Evolutionary conservation across 2,888 invertebrate genomes (phyloP).

Genomic region (Chalcosyrphus nemorum): DNA sequence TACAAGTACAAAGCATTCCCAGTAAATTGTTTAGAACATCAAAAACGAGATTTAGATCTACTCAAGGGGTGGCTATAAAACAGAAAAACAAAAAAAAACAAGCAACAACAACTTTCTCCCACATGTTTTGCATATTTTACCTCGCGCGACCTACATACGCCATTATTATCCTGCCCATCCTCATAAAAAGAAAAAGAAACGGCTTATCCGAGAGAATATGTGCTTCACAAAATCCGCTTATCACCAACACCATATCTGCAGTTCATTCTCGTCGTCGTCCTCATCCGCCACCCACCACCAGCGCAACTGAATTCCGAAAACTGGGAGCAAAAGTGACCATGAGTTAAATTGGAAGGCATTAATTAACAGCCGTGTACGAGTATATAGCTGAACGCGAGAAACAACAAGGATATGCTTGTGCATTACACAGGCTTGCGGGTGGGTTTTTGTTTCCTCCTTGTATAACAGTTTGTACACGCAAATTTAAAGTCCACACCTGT

Average conservation of each 20-base stretch:
- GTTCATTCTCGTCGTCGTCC: slow-evolving; percentile 37
- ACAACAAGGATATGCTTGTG: slow-evolving; percentile 52
- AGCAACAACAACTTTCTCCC: not conserved
- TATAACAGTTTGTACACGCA: slow-evolving; percentile 63
- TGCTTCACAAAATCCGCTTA: slow-evolving; percentile 54
- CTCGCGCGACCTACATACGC: slow-evolving; percentile 49
- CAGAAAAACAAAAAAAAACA: no score
- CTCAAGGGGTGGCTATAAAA: no score
- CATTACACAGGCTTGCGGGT: slow-evolving; percentile 25
- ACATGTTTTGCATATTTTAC: not conserved
- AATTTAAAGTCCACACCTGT: slow-evolving; percentile 72
- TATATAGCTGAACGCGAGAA: slow-evolving; percentile 27
- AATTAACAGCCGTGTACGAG: slow-evolving; percentile 58
- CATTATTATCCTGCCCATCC: slow-evolving; percentile 39
- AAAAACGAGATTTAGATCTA: no score
- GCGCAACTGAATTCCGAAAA: slow-evolving; percentile 39
- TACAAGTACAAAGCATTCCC: no score
- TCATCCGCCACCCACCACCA: not conserved
- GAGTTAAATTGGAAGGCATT: slow-evolving; percentile 61
- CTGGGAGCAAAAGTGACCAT: slow-evolving; percentile 39
- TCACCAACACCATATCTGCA: slow-evolving; percentile 42
- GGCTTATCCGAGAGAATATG: slow-evolving; percentile 30
- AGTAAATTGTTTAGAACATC: no score
- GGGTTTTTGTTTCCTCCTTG: not conserved
- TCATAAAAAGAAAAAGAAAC: not conserved